Conservation (phyloP, 2,888 invertebrate species). For the Acholoe squamosa region DNA sequence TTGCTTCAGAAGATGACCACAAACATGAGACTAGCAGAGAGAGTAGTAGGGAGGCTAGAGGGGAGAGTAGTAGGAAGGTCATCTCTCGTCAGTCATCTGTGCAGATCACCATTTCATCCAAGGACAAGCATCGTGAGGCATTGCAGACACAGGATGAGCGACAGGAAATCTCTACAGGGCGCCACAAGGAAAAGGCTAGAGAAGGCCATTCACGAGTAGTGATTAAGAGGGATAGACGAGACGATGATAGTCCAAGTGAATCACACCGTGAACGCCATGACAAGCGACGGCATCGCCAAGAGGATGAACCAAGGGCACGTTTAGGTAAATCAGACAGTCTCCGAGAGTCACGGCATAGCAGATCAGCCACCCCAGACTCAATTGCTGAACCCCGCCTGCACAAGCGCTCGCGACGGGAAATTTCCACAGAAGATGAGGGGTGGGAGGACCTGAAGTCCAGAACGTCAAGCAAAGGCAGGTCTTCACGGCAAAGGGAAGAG, state of each 20-base stretch:
- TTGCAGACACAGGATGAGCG: background rate
- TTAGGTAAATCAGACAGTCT: background rate
- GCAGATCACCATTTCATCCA: conserved; percentile 69
- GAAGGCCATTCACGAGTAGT: background rate
- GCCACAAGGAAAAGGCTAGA: conserved; percentile 5
- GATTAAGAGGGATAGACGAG: background rate
- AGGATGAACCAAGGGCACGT: background rate
- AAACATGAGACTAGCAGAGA: background rate
- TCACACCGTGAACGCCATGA: background rate
- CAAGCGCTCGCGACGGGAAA: background rate
- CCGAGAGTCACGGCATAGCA: background rate
- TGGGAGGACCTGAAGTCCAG: background rate
- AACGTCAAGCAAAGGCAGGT: background rate
- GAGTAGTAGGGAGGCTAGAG: background rate
- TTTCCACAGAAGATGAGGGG: background rate
- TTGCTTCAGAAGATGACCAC: background rate
- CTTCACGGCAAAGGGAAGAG: background rate
- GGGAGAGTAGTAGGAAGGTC: conserved; percentile 21
- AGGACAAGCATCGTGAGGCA: conserved; percentile 28
- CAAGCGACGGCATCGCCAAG: background rate
- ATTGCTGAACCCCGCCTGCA: background rate
- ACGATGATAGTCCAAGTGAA: background rate
- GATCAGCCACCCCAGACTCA: background rate
- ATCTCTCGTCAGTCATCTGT: conserved; percentile 66
- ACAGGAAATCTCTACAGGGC: background rate